A percentile compares a stretch with the other conserved stretches of the same genome.
These are phyloP conservation scores for Nesogale talazaci DNA, from an alignment of 2,113 vertebrate species.

Conservation along the genomic window DNA sequence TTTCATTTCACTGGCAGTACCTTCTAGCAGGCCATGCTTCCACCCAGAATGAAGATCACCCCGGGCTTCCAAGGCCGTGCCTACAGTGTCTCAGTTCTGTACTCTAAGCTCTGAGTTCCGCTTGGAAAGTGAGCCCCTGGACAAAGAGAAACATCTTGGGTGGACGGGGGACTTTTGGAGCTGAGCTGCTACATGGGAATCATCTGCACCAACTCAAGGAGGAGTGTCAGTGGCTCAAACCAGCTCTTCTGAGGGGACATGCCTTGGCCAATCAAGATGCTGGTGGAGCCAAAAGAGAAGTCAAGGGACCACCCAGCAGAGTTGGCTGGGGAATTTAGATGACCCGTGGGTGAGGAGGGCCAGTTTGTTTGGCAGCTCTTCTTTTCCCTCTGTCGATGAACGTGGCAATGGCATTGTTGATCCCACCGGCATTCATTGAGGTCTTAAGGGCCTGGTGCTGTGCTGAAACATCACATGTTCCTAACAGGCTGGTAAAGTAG, in stretches of 20 bases:
- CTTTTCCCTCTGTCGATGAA: neutral
- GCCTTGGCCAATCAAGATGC: neutral
- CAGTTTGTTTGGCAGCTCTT: neutral
- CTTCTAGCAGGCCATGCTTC: neutral
- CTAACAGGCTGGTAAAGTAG: neutral
- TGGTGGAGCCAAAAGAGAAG: neutral
- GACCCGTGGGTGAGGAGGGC: neutral
- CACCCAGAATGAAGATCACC: neutral
- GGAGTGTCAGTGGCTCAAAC: neutral
- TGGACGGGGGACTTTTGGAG: neutral
- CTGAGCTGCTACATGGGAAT: neutral
- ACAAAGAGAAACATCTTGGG: neutral
- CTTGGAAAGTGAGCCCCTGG: neutral
- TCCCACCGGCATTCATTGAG: neutral
- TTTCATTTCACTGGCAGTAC: neutral
- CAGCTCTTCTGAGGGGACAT: neutral
- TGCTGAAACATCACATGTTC: neutral
- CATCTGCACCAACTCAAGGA: neutral
- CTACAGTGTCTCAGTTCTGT: neutral
- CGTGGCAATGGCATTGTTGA: neutral
- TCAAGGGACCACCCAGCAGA: neutral
- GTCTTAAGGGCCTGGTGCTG: neutral
- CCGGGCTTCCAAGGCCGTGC: neutral
- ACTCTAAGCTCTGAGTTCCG: neutral
- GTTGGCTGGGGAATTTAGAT: neutral